Evolutionary conservation across 2,113 vertebrate genomes (phyloP).

Genomic region (Brachypodius melanocephalos): DNA sequence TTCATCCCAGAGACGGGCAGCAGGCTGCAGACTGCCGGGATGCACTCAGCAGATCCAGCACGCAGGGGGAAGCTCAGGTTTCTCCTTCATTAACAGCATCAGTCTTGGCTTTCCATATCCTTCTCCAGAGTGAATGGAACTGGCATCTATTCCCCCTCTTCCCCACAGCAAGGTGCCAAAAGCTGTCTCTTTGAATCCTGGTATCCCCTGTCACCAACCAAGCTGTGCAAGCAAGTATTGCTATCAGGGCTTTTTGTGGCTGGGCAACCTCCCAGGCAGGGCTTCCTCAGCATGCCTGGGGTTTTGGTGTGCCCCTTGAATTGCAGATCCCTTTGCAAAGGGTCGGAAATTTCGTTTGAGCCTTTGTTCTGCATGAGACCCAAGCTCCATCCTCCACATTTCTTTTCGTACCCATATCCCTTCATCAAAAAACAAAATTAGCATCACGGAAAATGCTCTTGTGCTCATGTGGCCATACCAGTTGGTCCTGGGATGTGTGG

Average conservation of each 20-base stretch:
- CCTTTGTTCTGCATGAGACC: not conserved
- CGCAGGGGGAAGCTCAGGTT: not conserved
- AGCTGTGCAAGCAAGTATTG: not conserved
- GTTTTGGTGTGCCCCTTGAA: not conserved
- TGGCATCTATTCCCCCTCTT: not conserved
- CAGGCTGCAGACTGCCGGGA: not conserved
- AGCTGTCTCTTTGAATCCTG: not conserved
- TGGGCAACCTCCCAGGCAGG: not conserved
- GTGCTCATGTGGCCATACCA: accelerated
- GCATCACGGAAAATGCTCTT: not conserved
- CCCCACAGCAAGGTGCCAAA: not conserved
- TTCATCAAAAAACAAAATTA: not conserved
- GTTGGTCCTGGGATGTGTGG: not conserved
- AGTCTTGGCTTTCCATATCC: not conserved
- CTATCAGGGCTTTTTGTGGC: accelerated
- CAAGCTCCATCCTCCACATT: not conserved
- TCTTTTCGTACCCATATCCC: accelerated
- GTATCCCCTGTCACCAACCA: accelerated
- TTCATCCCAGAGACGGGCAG: accelerated
- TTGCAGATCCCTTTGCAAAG: not conserved
- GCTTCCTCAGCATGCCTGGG: not conserved
- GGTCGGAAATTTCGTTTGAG: not conserved
- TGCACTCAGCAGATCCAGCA: not conserved
- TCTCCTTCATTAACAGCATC: not conserved
- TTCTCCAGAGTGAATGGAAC: not conserved